A percentile compares a stretch with the other conserved stretches of the same genome.
Conservation (phyloP, 2,888 invertebrate genomes). For the Tetramorium bicarinatum region DNA sequence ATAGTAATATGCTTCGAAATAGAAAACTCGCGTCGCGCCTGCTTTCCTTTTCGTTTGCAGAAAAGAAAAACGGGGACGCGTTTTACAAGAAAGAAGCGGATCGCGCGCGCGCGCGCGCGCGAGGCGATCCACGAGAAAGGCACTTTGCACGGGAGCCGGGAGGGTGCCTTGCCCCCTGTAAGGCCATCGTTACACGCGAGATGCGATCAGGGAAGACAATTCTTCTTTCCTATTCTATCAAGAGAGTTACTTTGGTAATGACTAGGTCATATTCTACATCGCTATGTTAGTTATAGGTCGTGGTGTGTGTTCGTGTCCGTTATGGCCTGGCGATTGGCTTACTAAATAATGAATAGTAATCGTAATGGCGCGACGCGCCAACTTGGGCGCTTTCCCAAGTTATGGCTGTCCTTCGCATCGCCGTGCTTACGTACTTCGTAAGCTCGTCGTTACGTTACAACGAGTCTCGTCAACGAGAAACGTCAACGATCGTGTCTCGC, state of each 20-base stretch:
- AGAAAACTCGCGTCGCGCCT: background rate
- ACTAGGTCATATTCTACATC: slow-evolving; percentile 84
- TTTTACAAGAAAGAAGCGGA: background rate
- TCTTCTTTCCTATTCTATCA: slow-evolving; percentile 67
- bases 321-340: slow-evolving; percentile 43
- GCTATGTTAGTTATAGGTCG: slow-evolving; percentile 74
- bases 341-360: slow-evolving; percentile 46
- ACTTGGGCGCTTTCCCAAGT: slow-evolving; percentile 55
- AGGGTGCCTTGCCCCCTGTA: background rate
- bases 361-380: slow-evolving; percentile 38
- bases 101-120: slow-evolving; percentile 18
- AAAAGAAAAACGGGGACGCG: background rate
- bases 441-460: background rate
- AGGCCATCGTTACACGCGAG: slow-evolving; percentile 20
- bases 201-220: slow-evolving; percentile 66
- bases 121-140: slow-evolving; percentile 6
- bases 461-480: background rate
- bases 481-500: background rate
- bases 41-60: background rate
- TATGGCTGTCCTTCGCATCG: slow-evolving; percentile 64
- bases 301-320: slow-evolving; percentile 22
- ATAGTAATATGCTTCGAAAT: background rate
- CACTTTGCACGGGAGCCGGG: slow-evolving; percentile 32
- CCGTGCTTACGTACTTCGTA: slow-evolving; percentile 36
- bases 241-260: slow-evolving; percentile 86